Base-by-base conservation (phyloP, 2,888 invertebrate genomes). In the Pinctada fucata region DNA sequence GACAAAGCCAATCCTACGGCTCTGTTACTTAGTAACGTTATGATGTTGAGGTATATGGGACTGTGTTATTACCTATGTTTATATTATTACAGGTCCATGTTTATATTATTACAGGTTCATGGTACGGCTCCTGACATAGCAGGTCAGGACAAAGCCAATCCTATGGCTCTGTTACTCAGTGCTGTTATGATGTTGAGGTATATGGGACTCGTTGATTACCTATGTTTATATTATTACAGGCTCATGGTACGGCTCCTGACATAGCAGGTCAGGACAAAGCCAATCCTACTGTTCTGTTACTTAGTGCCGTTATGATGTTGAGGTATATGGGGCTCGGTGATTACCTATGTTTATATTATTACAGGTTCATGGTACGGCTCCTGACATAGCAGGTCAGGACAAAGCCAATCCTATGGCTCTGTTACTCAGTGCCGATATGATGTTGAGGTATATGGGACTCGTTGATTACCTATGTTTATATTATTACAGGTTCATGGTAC, bases 1-100 rank as follows among this genome's bases (percentile, higher is more conserved):
- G 99, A 99, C 94, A 95, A 97, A 94, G 99, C 99, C 50, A 99
- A 99, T 93, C 99, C 99, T 65, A 99, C 99, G 6, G 99, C 99
- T 45, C 95, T 99, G 50, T 94, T 99, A 31, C 94, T 99, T 2
- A 99, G 99, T 3, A 96, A 97, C 10, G 97, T 99, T 70, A 99
- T 99, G 99, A 99, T 99, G 99, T 94, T 99, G 82, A 95, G 97
- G 83, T 95, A 99, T 92, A 96, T 99, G 95, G 95, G 96, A 79
- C n/a, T n/a, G n/a, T n/a, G n/a, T n/a, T n/a, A n/a, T n/a, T n/a
- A n/a, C n/a, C n/a, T n/a, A n/a, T n/a, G n/a, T n/a, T n/a, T n/a
- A n/a, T n/a, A n/a, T n/a, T n/a, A n/a, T 63, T 13, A n/a, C 16
- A 2, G 63, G 63, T 2, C 13, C 2, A 31, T 31, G 31, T 31